Evolutionary conservation across 2,888 invertebrate species (phyloP).

Genomic region (Desoria tigrina): DNA sequence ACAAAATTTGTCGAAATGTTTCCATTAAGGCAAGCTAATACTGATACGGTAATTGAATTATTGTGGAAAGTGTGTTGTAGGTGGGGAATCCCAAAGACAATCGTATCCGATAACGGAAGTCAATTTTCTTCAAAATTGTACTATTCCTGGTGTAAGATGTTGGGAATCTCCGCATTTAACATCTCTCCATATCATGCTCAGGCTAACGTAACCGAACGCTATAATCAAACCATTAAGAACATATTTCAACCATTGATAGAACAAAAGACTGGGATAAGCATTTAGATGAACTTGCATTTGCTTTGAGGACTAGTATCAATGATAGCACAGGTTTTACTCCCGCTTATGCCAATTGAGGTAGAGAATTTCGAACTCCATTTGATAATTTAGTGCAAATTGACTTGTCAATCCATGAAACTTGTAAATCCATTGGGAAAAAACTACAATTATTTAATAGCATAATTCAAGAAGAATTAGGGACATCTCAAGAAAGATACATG

Average conservation of each 20-base stretch:
- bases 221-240: conserved; percentile 29
- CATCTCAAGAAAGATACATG: neutral
- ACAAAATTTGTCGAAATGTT: conserved; percentile 36
- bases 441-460: neutral
- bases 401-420: too few species aligned
- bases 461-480: neutral
- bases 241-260: neutral
- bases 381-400: conserved; percentile 22
- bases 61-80: conserved; percentile 25
- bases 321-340: conserved; percentile 32
- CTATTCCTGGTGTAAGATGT: conserved; percentile 15
- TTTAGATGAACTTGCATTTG: conserved; percentile 31
- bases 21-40: conserved; percentile 14
- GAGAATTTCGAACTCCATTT: conserved; percentile 35
- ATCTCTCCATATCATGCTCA: conserved; percentile 34
- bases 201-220: conserved; percentile 35
- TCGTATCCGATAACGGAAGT: conserved; percentile 30
- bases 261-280: conserved; percentile 37
- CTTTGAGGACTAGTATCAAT: conserved; percentile 22
- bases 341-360: conserved; percentile 32
- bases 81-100: conserved; percentile 24
- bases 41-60: conserved; percentile 19
- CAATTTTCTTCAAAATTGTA: conserved; percentile 27
- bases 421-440: neutral
- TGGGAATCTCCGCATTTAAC: conserved; percentile 24